Evolutionary conservation across 2,888 invertebrate genomes (phyloP), one percentile per base, ranked within the genome.

Genomic region (Heliconius ismenius): DNA sequence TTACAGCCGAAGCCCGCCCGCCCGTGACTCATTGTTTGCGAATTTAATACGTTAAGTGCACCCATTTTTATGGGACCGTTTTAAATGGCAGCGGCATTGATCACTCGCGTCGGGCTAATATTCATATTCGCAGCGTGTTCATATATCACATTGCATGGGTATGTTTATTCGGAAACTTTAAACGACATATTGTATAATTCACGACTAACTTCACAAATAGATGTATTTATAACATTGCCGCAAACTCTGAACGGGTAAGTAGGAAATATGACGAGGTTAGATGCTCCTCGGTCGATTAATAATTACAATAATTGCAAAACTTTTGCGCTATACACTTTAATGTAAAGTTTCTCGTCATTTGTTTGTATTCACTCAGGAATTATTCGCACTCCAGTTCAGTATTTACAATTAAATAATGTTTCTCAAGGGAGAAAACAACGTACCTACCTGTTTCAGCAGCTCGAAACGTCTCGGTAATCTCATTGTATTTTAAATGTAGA

Each of bases 251-350:
- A 85, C 89, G 87, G 91, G 91, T 92, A 92, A 93, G 89, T 91
- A 90, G 91, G 86, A 92, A 93, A 92, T 93, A 93, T 92, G 90
- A 91, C 86, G 88, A 85, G 88, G 82, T 86, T 87, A 87, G 88
- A 89, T 89, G 90, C 87, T 88, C 87, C 89, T 89, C 88, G 86
- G 89, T 90, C 89, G 87, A 84, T 87, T 89, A 90, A 92, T 93
- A 91, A 92, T 92, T 91, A 91, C 89, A 90, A 91, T 93, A 92
- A 93, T 92, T 92, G 90, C 92, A 86, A 91, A 93, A 94, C 87
- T 93, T 92, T 89, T 86, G 82, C 88, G 88, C 88, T 88, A 86
- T 87, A 87, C 86, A 84, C 88, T 90, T 88, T 89, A 88, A 87
- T 85, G 84, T 86, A 80, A 81, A 82, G 85, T 85, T 88, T 87